Evolutionary conservation across 1,140 invertebrate species (phyloP).

Genomic region (Drosophila rufa): DNA sequence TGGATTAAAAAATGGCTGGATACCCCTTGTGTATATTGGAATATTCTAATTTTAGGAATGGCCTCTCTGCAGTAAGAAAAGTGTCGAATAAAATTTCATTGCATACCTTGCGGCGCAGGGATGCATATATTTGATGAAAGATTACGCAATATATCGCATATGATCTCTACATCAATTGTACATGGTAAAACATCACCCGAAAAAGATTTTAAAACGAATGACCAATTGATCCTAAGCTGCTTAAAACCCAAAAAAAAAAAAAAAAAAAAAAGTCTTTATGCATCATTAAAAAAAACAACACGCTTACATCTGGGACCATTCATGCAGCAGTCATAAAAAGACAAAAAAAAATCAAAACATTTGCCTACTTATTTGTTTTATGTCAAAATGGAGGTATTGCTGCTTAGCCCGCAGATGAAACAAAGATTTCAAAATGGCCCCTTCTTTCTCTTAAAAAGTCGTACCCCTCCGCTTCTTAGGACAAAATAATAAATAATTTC

Average conservation of each 20-base stretch:
- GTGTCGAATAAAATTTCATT: background rate
- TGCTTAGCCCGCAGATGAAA: background rate
- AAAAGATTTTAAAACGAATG: background rate
- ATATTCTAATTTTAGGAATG: background rate
- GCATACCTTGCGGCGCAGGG: conserved; percentile 36
- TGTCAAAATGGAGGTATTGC: background rate
- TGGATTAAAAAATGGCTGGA: background rate
- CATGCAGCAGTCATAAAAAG: background rate
- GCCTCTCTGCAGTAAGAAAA: background rate
- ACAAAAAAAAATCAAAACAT: conserved; percentile 20
- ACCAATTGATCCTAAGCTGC: background rate
- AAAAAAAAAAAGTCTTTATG: background rate
- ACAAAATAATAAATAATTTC: conserved; percentile 3
- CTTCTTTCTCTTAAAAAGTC: background rate
- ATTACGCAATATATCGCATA: background rate
- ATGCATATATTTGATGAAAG: conserved; percentile 1
- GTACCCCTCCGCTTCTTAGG: background rate
- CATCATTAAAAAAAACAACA: background rate
- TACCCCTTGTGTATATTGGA: background rate
- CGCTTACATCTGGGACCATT: background rate
- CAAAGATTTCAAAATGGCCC: background rate
- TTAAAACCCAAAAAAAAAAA: background rate
- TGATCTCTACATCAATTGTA: background rate
- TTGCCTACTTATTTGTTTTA: conserved; percentile 53
- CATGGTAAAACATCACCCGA: too few relatives aligned